Percentiles rank a stretch among this genome's conserved stretches.
phyloP scores from a whole-genome alignment of 2,113 vertebrate genomes.

The Egretta garzetta region DNA sequence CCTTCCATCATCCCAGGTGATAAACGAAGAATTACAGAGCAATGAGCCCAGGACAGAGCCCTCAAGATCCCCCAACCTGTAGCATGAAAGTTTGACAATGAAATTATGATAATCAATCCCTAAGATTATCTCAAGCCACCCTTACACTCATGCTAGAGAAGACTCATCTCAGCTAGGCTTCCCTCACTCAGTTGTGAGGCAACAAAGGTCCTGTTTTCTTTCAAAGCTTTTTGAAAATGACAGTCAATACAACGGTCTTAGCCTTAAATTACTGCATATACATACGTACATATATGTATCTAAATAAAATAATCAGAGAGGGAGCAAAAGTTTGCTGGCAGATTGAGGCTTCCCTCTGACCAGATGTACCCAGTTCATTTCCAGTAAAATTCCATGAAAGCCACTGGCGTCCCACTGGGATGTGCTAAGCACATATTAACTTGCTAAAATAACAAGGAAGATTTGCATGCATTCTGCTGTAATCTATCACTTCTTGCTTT shows the following conservation, averaged over 20 bases:
- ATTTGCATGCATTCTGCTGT: background rate
- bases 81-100: background rate
- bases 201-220: background rate
- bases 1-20: background rate
- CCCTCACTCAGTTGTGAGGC: background rate
- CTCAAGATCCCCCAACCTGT: background rate
- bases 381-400: conserved; percentile 48
- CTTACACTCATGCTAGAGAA: background rate
- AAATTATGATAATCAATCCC: background rate
- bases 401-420: conserved; percentile 22
- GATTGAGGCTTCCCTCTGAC: conserved; percentile 1
- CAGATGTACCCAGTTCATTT: conserved; percentile 9
- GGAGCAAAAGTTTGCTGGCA: conserved; percentile 31
- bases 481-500: background rate
- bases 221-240: background rate
- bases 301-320: conserved; percentile 33
- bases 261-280: background rate
- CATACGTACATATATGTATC: background rate
- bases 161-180: background rate
- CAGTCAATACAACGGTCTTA: background rate
- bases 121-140: background rate
- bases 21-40: background rate
- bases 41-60: background rate
- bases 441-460: conserved; percentile 30
- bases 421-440: conserved; percentile 16